Evolutionary conservation across 1,140 invertebrate genomes (phyloP), one percentile per base, ranked within the genome.

Genomic region (Trachymyrmex cornetzi): DNA sequence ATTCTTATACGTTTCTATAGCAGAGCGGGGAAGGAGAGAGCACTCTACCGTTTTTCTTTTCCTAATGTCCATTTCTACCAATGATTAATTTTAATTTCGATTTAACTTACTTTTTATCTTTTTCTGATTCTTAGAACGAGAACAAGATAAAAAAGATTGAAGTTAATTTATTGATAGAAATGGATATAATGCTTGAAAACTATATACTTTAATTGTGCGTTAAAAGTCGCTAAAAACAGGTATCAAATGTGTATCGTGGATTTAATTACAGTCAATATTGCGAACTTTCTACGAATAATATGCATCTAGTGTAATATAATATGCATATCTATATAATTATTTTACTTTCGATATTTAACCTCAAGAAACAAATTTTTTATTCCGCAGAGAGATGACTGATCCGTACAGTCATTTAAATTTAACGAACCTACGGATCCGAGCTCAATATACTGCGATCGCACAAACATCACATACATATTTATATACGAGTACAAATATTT

Each of bases 1-100:
- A 24, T 53, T 12, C 44, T 80, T 77, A 44, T 14, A 16, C n/a
- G 57, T 77, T 77, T 77, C 30, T 16, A 11, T 22, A 6, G 53
- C n/a, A n/a, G 12, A 34, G 9, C 27, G 3, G 1, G 9, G 38
- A 44, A 44, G 11, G 9, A 44, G 38, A 44, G 2, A 38, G 6
- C 44, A 53, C 30, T n/a, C 30, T 57, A n/a, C 9, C n/a, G 11
- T 57, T 55, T n/a, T 55, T 30, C 19, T 72, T 57, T 57, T 7
- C 12, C 11, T 1, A 50, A 44, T 44, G 9, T 44, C 38, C 38
- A 44, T 44, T 44, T 44, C 38, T 3, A 44, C 11, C 2, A 44
- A 44, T 12, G 11, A 44, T 44, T 44, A 44, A 44, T 9, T 44
- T 44, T 44, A 44, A 44, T 44, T 9, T 44, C 38, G 9, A 44